Evolutionary conservation across 2,797 vertebrate genomes (phyloP).

Genomic region (Catostomus latipinnis): DNA sequence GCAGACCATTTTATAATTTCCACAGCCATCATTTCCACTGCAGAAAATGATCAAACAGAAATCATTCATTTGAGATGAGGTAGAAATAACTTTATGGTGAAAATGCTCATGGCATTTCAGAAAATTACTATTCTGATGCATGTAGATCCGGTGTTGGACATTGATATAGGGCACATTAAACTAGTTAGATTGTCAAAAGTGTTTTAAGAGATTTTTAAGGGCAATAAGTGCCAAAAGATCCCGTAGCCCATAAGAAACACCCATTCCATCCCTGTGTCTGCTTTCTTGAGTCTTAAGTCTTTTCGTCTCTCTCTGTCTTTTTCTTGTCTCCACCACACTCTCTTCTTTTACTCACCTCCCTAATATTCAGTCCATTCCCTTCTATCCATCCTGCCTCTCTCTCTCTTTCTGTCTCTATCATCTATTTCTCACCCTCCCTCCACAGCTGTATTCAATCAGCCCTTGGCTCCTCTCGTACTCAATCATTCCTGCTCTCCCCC

Average conservation of each 20-base stretch:
- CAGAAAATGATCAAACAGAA: not conserved
- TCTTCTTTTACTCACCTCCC: constrained; percentile 30
- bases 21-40: not conserved
- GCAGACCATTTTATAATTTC: not conserved
- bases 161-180: not conserved
- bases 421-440: constrained; percentile 39
- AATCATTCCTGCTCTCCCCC: constrained; percentile 54
- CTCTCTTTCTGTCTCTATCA: not conserved
- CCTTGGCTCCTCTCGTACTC: constrained; percentile 54
- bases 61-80: not conserved
- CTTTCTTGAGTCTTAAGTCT: not conserved
- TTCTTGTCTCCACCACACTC: not conserved
- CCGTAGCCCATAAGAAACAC: too few species aligned
- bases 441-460: constrained; percentile 79
- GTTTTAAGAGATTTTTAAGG: too few species aligned
- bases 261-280: too few species aligned
- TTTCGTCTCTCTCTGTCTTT: constrained; percentile 8
- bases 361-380: not conserved
- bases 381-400: not conserved
- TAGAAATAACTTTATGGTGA: not conserved
- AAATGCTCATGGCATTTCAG: too few species aligned
- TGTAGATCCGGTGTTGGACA: not conserved
- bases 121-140: too few species aligned
- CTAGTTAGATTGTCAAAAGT: too few species aligned
- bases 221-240: too few species aligned